These are phyloP conservation scores for Neolamprologus fasciatus DNA, from an alignment of 2,113 vertebrate species.

Conservation along the genomic window DNA sequence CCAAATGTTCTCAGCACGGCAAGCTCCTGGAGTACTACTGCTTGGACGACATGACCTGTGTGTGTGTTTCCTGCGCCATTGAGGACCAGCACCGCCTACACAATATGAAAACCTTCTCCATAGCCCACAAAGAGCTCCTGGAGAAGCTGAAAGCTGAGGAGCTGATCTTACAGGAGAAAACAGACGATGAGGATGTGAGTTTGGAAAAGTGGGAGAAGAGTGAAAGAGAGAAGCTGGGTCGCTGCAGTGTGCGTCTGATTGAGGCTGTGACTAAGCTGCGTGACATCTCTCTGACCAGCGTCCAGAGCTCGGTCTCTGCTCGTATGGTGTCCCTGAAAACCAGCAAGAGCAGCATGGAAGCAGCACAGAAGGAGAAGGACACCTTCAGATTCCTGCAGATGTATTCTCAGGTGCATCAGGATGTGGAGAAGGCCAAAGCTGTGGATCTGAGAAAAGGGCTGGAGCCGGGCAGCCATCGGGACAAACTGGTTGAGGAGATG, in stretches of 20 bases:
- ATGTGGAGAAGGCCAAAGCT: too few relatives aligned
- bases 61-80: constrained; percentile 58
- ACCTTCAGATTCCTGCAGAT: too few relatives aligned
- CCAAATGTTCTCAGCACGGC: constrained; percentile 56
- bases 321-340: background rate
- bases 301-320: constrained; percentile 30
- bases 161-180: background rate
- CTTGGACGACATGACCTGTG: constrained; percentile 13
- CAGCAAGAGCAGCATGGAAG: fast-evolving
- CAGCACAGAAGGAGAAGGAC: too few relatives aligned
- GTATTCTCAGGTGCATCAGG: too few relatives aligned
- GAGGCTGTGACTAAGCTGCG: background rate
- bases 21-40: constrained; percentile 70
- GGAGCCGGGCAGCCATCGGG: too few relatives aligned
- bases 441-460: too few relatives aligned
- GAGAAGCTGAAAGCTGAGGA: constrained; percentile 33
- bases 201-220: constrained; percentile 47
- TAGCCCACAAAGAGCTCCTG: constrained; percentile 36
- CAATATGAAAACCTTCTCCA: constrained; percentile 53
- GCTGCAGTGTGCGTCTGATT: constrained; percentile 19
- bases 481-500: too few relatives aligned
- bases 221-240: constrained; percentile 11
- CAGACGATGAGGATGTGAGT: background rate
- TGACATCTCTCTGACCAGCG: background rate
- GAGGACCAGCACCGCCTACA: constrained; percentile 54